phyloP scores from a whole-genome alignment of 2,888 invertebrate genomes.

The Neuroscelio doddi region DNA sequence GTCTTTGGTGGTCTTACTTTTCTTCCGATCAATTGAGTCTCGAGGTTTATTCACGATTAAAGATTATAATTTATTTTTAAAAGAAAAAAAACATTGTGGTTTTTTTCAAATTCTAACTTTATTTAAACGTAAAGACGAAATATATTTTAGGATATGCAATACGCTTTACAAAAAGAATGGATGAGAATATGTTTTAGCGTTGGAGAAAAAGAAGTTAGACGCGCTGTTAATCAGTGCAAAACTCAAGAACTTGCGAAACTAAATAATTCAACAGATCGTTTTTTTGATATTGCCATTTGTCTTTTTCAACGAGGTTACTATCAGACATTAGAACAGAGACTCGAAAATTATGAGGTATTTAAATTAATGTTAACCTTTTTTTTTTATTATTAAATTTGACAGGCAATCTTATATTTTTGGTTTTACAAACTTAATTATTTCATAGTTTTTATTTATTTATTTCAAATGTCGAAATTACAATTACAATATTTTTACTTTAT shows the following conservation, averaged over 20 bases:
- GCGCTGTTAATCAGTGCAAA: constrained; percentile 67
- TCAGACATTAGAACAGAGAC: constrained; percentile 51
- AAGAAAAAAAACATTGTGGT: neutral
- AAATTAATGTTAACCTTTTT: neutral
- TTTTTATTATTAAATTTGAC: neutral
- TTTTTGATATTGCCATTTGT: constrained; percentile 69
- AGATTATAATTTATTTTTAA: too few relatives aligned
- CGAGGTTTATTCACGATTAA: constrained; percentile 30
- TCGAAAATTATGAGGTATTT: constrained; percentile 49
- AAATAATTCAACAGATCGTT: constrained; percentile 63
- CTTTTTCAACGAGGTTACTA: constrained; percentile 65
- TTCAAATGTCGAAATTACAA: too few relatives aligned
- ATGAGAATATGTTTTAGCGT: constrained; percentile 69
- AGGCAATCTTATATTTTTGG: too few relatives aligned
- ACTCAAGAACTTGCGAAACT: constrained; percentile 62
- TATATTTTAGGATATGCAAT: constrained; percentile 71
- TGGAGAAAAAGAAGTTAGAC: constrained; percentile 61
- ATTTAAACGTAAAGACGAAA: neutral
- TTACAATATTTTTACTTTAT: too few relatives aligned
- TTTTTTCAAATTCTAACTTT: neutral
- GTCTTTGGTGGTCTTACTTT: too few relatives aligned
- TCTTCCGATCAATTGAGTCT: constrained; percentile 61
- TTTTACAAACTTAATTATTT: too few relatives aligned
- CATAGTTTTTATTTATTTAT: too few relatives aligned
- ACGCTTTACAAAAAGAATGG: constrained; percentile 70